Conservation (phyloP, 1,140 invertebrate species). For the Achroia grisella region DNA sequence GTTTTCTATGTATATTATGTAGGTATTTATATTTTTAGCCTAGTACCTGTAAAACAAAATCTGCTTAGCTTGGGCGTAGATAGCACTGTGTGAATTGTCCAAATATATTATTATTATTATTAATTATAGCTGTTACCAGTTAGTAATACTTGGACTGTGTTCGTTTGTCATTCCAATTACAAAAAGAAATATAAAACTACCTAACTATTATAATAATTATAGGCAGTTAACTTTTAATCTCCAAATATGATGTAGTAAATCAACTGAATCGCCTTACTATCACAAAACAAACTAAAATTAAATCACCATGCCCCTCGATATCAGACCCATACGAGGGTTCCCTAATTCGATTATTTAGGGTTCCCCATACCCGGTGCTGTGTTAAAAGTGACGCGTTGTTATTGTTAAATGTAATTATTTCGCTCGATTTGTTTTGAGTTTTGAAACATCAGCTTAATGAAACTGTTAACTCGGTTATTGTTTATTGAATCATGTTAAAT, state of each 20-base stretch:
- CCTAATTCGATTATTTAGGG: slow-evolving; percentile 35
- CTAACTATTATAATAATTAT: not conserved
- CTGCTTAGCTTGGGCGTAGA: no score
- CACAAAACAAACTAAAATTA: slow-evolving; percentile 27
- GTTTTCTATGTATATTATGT: no score
- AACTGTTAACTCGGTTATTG: slow-evolving; percentile 5
- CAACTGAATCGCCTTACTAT: slow-evolving; percentile 16
- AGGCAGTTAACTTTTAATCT: slow-evolving; percentile 15
- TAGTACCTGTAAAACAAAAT: no score
- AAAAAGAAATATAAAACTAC: no score
- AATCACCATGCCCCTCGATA: slow-evolving; percentile 17
- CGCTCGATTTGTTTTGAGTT: slow-evolving; percentile 33
- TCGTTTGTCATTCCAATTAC: no score
- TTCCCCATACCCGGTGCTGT: slow-evolving; percentile 3
- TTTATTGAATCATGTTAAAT: no score
- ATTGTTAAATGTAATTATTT: slow-evolving; percentile 28
- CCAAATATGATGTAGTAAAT: slow-evolving; percentile 18
- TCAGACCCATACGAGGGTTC: slow-evolving; percentile 8
- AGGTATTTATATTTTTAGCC: no score
- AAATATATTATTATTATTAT: no score
- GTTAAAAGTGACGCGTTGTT: slow-evolving; percentile 1
- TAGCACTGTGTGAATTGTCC: no score
- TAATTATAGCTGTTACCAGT: no score
- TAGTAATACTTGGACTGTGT: no score
- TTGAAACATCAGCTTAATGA: slow-evolving; percentile 24